Base-by-base conservation (phyloP, 2,113 vertebrate genomes). In the Odontophorus gujanensis region DNA sequence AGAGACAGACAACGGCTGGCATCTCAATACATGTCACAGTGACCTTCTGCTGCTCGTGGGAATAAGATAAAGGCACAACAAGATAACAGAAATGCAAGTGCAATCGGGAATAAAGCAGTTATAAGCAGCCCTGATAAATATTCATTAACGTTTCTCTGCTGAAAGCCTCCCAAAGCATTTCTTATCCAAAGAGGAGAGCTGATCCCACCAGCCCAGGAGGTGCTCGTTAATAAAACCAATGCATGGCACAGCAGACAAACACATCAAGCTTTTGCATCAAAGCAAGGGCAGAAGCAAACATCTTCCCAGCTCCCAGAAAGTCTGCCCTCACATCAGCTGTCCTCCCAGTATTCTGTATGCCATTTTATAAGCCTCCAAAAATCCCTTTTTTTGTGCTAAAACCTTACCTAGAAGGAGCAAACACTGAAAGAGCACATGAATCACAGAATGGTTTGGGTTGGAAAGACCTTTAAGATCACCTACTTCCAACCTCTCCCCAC, bases 41-140 rank as follows among this genome's bases (percentile, higher is more conserved):
- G 89, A 91, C 89, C 93, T 92, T 5, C 69, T 87, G 74, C 69
- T 59, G 47, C 91, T 81, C 16, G 78, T 61, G 81, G 24, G 51
- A 22, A 18, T 86, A 61, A 13, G 38, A 8, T 43, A 51, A 40
- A 22, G 48, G 69, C 83, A 75, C 48, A 25, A 7, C 1, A 4
- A 93, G 87, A 53, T 76, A 95, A 55, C 55, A 45, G 53, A 55
- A 17, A 32, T 2, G 40, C 30, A 57, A 24, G 32, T 21, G 43
- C 78, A 24, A 42, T 11, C 3, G 17, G 38, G 48, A 61, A 77
- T 62, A 81, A 85, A 77, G 42, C 13, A 11, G 25, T 47, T 61
- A 51, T 7, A 71, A 51, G 68, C 50, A 71, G 34, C 90, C 51
- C 65, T 61, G 7, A 67, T 55, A 14, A 95, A 68, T 47, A 13